A percentile compares a stretch with the other conserved stretches of the same genome.
phyloP scores from a whole-genome alignment of 1,140 invertebrate genomes.

The Atta texana region DNA sequence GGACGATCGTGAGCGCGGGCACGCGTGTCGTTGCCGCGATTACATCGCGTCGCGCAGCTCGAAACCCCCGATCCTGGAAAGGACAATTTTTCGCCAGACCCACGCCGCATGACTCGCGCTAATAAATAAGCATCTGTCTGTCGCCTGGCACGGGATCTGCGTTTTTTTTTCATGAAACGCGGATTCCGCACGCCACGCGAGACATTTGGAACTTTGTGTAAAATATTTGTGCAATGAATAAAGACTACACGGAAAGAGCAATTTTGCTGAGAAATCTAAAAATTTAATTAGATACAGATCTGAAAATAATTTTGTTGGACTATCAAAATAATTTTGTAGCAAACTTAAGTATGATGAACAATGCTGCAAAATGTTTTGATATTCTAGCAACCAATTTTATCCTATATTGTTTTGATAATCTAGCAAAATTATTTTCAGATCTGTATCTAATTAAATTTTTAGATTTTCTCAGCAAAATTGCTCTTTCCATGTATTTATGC shows the following conservation, averaged over 20 bases:
- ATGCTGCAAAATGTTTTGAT: too few relatives aligned
- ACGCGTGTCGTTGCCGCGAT: conserved; percentile 54
- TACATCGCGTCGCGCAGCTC: conserved; percentile 27
- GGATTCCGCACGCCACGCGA: background rate
- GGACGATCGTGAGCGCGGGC: conserved; percentile 34
- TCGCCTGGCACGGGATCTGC: conserved; percentile 1
- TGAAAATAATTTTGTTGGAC: too few relatives aligned
- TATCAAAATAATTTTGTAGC: too few relatives aligned
- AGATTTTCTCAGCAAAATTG: too few relatives aligned
- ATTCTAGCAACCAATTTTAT: too few relatives aligned
- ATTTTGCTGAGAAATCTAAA: too few relatives aligned
- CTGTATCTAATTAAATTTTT: too few relatives aligned
- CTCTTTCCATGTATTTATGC: too few relatives aligned
- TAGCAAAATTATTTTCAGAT: too few relatives aligned
- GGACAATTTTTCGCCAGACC: background rate
- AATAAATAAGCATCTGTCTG: conserved; percentile 32
- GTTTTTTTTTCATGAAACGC: conserved; percentile 11
- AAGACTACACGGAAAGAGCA: background rate
- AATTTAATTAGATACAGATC: too few relatives aligned
- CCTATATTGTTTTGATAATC: too few relatives aligned
- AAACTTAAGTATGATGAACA: too few relatives aligned
- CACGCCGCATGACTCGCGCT: conserved; percentile 5
- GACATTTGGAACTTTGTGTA: background rate
- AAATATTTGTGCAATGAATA: background rate
- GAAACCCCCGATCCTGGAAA: background rate